phyloP scores from a whole-genome alignment of 2,888 invertebrate genomes.

The Alloscopus bannaensis region DNA sequence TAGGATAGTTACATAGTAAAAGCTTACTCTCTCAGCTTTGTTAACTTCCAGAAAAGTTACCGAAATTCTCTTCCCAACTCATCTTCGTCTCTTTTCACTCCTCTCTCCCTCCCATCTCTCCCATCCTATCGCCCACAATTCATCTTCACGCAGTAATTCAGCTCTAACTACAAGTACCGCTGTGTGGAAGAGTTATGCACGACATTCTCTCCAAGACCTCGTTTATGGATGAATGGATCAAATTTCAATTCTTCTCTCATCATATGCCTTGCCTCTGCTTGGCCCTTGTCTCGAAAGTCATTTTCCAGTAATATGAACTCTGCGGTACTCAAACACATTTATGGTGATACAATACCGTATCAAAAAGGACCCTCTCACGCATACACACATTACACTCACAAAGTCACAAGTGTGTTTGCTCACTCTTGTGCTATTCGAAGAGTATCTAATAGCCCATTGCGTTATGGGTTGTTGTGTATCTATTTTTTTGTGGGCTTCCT shows the following conservation, averaged over 20 bases:
- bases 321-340: conserved; percentile 13
- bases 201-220: conserved; percentile 1
- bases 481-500: conserved; percentile 23
- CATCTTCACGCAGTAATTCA: conserved; percentile 12
- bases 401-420: conserved; percentile 11
- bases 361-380: too few relatives aligned
- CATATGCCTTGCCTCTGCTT: conserved; percentile 12
- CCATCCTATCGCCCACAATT: not conserved
- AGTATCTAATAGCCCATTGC: conserved; percentile 16
- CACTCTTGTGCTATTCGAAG: not conserved
- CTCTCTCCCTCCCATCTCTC: too few relatives aligned
- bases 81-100: conserved; percentile 18
- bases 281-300: conserved; percentile 40
- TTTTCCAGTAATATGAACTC: conserved; percentile 62
- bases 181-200: not conserved
- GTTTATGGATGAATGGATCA: conserved; percentile 52
- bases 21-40: conserved; percentile 10
- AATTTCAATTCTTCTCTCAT: conserved; percentile 45
- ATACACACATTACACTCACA: not conserved
- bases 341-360: not conserved
- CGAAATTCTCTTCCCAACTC: conserved; percentile 30
- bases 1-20: too few relatives aligned
- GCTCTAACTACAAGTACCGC: too few relatives aligned
- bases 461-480: conserved; percentile 25
- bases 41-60: conserved; percentile 28